Conservation (phyloP, 2,888 invertebrate genomes). For the Hofmannophila pseudospretella region DNA sequence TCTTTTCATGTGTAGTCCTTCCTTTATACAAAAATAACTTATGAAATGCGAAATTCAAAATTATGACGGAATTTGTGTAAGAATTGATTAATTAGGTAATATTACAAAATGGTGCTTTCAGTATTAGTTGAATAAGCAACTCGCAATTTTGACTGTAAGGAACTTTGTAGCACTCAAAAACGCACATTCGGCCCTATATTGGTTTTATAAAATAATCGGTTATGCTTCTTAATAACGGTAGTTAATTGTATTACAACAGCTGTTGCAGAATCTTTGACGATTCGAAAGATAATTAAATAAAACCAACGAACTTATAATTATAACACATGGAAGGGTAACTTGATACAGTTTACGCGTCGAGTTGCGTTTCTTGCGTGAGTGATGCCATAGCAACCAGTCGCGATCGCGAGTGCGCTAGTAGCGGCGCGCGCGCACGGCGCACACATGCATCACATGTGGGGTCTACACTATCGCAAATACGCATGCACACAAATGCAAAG, state of each 20-base stretch:
- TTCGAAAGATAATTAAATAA: background rate
- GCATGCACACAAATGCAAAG: no score
- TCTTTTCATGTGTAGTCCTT: background rate
- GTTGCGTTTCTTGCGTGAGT: no score
- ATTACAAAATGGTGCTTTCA: conserved; percentile 70
- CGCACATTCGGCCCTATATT: conserved; percentile 44
- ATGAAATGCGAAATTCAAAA: conserved; percentile 33
- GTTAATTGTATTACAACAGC: conserved; percentile 15
- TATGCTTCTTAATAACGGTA: no score
- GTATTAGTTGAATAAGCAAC: conserved; percentile 71
- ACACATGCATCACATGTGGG: no score
- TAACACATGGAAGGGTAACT: no score
- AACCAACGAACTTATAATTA: background rate
- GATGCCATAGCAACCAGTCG: no score
- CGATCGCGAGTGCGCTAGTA: no score
- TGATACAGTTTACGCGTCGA: no score
- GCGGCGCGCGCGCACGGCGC: no score
- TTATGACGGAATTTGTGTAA: conserved; percentile 39
- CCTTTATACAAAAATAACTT: conserved; percentile 9
- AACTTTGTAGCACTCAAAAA: conserved; percentile 27
- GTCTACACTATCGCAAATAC: no score
- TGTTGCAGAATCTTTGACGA: background rate
- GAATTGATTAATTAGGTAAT: conserved; percentile 48
- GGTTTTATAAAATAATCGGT: background rate
- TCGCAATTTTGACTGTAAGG: conserved; percentile 42